These are phyloP conservation scores for Ophthalmolycus amberensis DNA, from an alignment of 2,113 vertebrate genomes.

Conservation along the genomic window DNA sequence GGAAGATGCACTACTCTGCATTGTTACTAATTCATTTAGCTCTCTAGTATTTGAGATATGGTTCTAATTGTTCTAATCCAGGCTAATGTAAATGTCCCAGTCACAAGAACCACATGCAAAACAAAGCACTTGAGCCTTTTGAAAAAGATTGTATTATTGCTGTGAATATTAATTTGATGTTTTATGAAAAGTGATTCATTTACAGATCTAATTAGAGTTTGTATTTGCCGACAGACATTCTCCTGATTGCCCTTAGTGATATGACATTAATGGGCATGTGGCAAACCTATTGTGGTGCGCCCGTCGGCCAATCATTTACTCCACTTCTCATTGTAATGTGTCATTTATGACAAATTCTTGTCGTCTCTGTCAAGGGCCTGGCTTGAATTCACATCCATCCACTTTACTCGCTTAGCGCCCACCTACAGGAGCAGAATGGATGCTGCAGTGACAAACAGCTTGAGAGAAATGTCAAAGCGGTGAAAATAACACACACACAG, in stretches of 20 bases:
- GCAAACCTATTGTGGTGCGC: constrained; percentile 5
- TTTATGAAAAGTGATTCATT: constrained; percentile 38
- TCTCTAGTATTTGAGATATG: background rate
- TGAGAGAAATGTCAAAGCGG: background rate
- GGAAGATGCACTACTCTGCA: background rate
- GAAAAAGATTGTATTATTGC: constrained; percentile 18
- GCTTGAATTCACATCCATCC: constrained; percentile 21
- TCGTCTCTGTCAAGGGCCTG: constrained; percentile 11
- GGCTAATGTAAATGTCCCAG: constrained; percentile 23
- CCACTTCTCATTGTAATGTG: constrained; percentile 18
- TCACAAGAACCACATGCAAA: constrained; percentile 31
- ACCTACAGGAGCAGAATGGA: constrained; percentile 6
- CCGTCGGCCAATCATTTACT: constrained; percentile 1
- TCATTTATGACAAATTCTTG: constrained; percentile 34
- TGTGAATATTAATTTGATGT: constrained; percentile 37
- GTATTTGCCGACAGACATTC: constrained; percentile 3
- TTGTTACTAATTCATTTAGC: constrained; percentile 17
- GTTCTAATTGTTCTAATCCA: constrained; percentile 7
- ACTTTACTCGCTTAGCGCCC: background rate
- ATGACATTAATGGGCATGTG: constrained; percentile 25
- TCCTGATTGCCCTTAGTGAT: constrained; percentile 28
- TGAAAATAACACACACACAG: constrained; percentile 5
- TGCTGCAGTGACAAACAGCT: constrained; percentile 12
- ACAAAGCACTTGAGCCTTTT: constrained; percentile 38
- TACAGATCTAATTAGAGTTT: constrained; percentile 24